Evolutionary conservation across 2,797 vertebrate genomes (phyloP).

Genomic region (Amphiprion clarkii): DNA sequence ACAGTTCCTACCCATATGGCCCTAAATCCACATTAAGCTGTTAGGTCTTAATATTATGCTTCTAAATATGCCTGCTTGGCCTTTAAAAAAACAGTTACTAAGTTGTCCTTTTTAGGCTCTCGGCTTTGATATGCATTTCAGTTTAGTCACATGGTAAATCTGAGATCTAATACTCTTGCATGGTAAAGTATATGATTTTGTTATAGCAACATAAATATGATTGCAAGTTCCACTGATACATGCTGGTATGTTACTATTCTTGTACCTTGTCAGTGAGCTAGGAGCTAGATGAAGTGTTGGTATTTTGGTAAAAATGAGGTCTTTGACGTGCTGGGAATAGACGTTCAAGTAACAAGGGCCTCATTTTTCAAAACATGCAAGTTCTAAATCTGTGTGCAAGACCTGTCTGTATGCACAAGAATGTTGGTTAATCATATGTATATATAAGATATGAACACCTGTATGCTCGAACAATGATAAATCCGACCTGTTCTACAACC

Average conservation of each 20-base stretch:
- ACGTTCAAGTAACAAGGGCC: slow-evolving; percentile 25
- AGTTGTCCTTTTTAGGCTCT: background rate
- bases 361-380: slow-evolving; percentile 51
- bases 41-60: background rate
- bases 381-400: slow-evolving; percentile 42
- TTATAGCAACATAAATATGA: slow-evolving; percentile 2
- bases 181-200: slow-evolving; percentile 3
- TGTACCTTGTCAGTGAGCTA: slow-evolving; percentile 8
- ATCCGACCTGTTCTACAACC: slow-evolving; percentile 36
- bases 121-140: slow-evolving; percentile 2
- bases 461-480: slow-evolving; percentile 37
- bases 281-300: slow-evolving; percentile 5
- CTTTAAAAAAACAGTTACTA: background rate
- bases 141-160: background rate
- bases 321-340: slow-evolving; percentile 49
- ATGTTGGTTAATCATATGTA: slow-evolving; percentile 37
- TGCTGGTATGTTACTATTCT: slow-evolving; percentile 9
- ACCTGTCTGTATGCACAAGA: slow-evolving; percentile 27
- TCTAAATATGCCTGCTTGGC: background rate
- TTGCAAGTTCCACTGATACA: background rate
- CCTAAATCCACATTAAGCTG: background rate
- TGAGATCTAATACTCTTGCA: slow-evolving; percentile 1
- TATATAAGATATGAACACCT: slow-evolving; percentile 34
- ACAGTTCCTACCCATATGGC: background rate
- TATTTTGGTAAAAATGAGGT: slow-evolving; percentile 41